phyloP scores from a whole-genome alignment of 2,888 invertebrate species.

The Lydus trimaculatus region DNA sequence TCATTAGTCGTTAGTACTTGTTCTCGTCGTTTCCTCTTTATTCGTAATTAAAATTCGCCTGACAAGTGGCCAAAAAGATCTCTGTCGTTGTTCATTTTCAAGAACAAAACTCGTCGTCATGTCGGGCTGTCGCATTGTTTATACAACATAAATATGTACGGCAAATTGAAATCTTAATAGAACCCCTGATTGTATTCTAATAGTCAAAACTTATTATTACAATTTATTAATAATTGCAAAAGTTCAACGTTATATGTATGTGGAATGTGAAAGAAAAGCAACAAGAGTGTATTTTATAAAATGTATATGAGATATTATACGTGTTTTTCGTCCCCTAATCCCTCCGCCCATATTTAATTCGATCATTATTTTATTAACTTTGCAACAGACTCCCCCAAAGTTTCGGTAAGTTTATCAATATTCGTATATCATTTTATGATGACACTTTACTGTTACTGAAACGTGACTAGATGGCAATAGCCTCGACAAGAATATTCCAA shows the following conservation, averaged over 20 bases:
- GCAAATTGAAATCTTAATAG: slow-evolving; percentile 39
- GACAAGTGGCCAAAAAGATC: slow-evolving; percentile 9
- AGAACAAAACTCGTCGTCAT: slow-evolving; percentile 29
- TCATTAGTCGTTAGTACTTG: slow-evolving; percentile 36
- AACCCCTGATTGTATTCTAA: slow-evolving; percentile 35
- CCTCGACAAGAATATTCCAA: slow-evolving; percentile 15
- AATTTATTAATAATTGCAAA: background rate
- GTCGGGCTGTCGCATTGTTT: slow-evolving; percentile 46
- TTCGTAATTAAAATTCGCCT: slow-evolving; percentile 16
- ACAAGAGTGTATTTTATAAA: slow-evolving; percentile 23
- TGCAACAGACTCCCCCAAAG: slow-evolving; percentile 24
- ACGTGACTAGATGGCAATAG: slow-evolving; percentile 26
- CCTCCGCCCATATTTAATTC: slow-evolving; percentile 30
- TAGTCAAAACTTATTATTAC: no score
- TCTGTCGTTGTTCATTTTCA: background rate
- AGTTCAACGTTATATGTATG: background rate
- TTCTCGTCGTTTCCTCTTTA: slow-evolving; percentile 22
- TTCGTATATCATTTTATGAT: slow-evolving; percentile 33
- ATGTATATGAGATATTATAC: slow-evolving; percentile 4
- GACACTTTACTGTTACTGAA: slow-evolving; percentile 16
- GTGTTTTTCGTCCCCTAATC: slow-evolving; percentile 30
- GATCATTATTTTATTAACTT: slow-evolving; percentile 37
- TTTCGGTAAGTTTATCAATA: slow-evolving; percentile 36
- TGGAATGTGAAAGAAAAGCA: background rate
- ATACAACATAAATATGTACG: slow-evolving; percentile 43